Conservation (phyloP, 2,888 invertebrate genomes). For the Lottia gigantea region DNA sequence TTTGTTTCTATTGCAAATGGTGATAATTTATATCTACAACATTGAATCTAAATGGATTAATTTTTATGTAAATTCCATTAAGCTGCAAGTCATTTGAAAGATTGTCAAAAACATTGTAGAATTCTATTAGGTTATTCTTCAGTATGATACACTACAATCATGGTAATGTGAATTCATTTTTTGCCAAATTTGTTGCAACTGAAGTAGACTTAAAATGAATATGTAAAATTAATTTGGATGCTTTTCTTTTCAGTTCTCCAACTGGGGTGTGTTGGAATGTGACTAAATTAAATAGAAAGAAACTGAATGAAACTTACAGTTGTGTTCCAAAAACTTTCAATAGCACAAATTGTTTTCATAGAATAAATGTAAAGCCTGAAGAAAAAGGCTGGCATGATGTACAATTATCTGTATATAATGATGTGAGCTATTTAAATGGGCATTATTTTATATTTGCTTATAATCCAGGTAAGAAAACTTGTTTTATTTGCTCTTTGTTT, state of each 20-base stretch:
- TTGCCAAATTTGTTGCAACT: neutral
- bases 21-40: too few species aligned
- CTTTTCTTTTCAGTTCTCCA: constrained; percentile 21
- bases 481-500: neutral
- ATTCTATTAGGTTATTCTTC: neutral
- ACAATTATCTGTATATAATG: constrained; percentile 31
- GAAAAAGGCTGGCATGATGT: constrained; percentile 28
- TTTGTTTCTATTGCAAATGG: too few species aligned
- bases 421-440: constrained; percentile 28
- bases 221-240: too few species aligned
- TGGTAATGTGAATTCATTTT: neutral
- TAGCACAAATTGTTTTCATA: constrained; percentile 23
- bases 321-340: constrained; percentile 22
- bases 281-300: constrained; percentile 21
- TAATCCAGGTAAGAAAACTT: constrained; percentile 27
- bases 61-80: too few species aligned
- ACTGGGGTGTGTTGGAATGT: constrained; percentile 33
- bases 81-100: too few species aligned
- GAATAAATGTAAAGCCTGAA: constrained; percentile 20
- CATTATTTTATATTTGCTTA: constrained; percentile 24
- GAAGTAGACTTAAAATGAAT: too few species aligned
- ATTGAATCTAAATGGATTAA: too few species aligned
- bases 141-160: neutral
- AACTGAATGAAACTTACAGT: constrained; percentile 18
- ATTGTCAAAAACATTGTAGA: too few species aligned